Evolutionary conservation across 2,888 invertebrate genomes (phyloP), one percentile per base, ranked within the genome.

Genomic region (Beris morrisii): DNA sequence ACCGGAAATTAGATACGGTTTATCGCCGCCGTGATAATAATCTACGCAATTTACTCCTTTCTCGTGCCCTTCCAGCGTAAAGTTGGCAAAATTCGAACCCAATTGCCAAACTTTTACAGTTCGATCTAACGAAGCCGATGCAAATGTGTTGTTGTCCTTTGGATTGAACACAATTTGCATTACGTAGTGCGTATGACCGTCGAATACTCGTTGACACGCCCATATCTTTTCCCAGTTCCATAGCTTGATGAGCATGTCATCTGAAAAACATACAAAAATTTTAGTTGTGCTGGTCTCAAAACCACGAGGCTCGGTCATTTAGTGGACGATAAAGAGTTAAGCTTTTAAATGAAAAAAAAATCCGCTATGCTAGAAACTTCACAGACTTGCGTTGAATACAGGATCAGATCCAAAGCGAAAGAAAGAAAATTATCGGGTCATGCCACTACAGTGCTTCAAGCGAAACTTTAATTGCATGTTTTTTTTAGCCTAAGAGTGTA

Each of bases 171-270:
- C 97, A 73, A 99, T 92, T 82, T 99, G 98, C 99, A 99, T 99
- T 2, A 99, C 97, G 77, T 99, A 99, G 81, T 99, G 99, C 0
- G 96, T 94, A 83, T 99, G 99, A 0, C 98, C 98, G 78, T 99
- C 99, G 78, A 99, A 99, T 12, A 97, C 93, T 79, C 99, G 97
- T 77, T 98, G 97, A 75, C 97, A 95, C 0, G 92, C 87, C 98
- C 98, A 99, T 75, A 93, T 88, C 78, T 97, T 97, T 64, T 99
- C 99, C 99, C 99, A 99, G 80, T 99, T 99, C 99, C 99, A 99
- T 67, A 99, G 81, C 80, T 99, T 99, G 70, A 99, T 96, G 65
- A 95, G 83, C 91, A 99, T 93, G 77, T 99, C 99, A 85, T 99
- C 98, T 94, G 79, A n/a, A 54, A 45, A 54, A 13, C 22, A 50